phyloP scores from a whole-genome alignment of 2,113 vertebrate genomes.

The Amazona guildingii region DNA sequence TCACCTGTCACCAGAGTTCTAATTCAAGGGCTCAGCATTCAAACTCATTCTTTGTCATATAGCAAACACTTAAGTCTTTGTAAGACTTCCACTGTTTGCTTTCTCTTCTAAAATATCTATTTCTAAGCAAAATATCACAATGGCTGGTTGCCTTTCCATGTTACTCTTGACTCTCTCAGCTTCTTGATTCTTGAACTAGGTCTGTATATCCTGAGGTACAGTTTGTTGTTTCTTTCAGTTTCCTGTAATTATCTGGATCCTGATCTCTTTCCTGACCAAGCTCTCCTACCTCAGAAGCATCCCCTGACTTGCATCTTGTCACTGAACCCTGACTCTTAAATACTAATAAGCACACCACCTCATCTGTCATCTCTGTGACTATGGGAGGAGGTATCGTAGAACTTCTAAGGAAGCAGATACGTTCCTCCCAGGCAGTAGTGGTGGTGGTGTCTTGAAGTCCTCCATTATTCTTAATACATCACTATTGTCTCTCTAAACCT shows the following conservation, averaged over 20 bases:
- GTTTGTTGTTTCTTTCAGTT: neutral
- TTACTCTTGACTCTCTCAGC: neutral
- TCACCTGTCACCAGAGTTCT: neutral
- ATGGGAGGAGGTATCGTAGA: neutral
- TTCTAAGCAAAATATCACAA: neutral
- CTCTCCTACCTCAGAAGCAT: neutral
- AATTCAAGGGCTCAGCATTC: neutral
- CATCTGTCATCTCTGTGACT: neutral
- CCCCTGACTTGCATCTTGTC: neutral
- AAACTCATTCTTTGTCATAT: neutral
- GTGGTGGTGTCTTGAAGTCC: neutral
- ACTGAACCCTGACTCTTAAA: neutral
- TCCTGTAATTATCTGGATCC: neutral
- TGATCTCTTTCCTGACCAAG: neutral
- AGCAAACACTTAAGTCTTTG: neutral
- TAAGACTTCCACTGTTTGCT: neutral
- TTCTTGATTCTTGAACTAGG: neutral
- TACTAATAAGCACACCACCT: neutral
- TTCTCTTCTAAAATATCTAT: neutral
- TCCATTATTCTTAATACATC: neutral
- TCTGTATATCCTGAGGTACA: neutral
- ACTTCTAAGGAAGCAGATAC: neutral
- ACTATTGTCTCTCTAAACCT: neutral
- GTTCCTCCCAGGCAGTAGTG: neutral
- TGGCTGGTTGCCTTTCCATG: neutral